Evolutionary conservation across 2,113 vertebrate genomes (phyloP).

Genomic region (Okapia johnstoni): DNA sequence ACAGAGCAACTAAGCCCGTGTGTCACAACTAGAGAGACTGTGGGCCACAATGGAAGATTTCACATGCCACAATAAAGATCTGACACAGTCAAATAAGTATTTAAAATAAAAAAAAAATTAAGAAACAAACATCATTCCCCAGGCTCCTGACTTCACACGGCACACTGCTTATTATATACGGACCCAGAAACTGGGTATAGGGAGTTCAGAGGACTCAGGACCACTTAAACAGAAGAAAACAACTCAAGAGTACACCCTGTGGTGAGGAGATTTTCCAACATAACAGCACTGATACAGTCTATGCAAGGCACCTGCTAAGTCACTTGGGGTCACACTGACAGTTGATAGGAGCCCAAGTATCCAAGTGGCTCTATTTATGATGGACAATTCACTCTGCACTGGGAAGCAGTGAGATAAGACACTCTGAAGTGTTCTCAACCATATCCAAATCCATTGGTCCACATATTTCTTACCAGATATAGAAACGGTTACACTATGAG

Average conservation of each 20-base stretch:
- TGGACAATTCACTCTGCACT: neutral
- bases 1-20: neutral
- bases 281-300: accelerated
- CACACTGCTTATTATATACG: neutral
- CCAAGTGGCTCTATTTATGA: neutral
- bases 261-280: accelerated
- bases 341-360: neutral
- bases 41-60: neutral
- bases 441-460: neutral
- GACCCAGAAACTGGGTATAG: neutral
- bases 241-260: too few relatives aligned
- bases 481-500: neutral
- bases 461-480: neutral
- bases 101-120: neutral
- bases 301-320: neutral
- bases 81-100: neutral
- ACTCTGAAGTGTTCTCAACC: too few relatives aligned
- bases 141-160: neutral
- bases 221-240: too few relatives aligned
- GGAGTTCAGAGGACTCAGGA: neutral
- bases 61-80: neutral
- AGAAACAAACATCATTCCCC: neutral
- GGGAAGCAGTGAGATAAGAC: neutral
- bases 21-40: neutral
- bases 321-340: neutral